A percentile compares a stretch with the other conserved stretches of the same genome.
phyloP scores from a whole-genome alignment of 1,140 invertebrate genomes.

The Dendrolimus kikuchii region DNA sequence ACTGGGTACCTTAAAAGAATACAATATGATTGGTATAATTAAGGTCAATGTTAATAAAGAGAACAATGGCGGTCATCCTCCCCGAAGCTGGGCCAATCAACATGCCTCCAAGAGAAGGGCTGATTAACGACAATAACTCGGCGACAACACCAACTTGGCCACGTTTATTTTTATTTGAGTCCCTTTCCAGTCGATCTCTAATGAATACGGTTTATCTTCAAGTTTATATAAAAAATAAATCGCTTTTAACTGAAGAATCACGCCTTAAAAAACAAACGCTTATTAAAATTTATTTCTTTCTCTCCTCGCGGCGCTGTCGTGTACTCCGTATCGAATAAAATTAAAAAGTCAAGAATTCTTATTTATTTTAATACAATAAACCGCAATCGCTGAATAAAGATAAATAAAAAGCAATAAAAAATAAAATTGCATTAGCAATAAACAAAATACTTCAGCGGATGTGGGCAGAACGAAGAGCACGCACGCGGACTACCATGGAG shows the following conservation, averaged over 20 bases:
- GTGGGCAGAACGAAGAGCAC: constrained; percentile 55
- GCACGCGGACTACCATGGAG: constrained; percentile 49
- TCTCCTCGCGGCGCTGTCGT: constrained; percentile 65
- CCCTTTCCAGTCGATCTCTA: constrained; percentile 69
- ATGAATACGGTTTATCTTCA: constrained; percentile 71
- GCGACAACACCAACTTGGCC: constrained; percentile 58
- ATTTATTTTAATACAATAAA: constrained; percentile 73
- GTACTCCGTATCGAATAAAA: constrained; percentile 67
- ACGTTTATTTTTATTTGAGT: constrained; percentile 65
- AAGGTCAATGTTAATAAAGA: constrained; percentile 41
- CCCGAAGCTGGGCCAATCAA: constrained; percentile 39
- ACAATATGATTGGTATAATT: constrained; percentile 29
- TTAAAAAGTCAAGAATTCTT: constrained; percentile 73
- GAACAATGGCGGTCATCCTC: constrained; percentile 36
- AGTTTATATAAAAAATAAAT: constrained; percentile 72
- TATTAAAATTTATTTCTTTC: constrained; percentile 73
- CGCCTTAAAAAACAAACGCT: constrained; percentile 72
- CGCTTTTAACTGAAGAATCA: constrained; percentile 72
- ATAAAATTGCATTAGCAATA: constrained; percentile 73
- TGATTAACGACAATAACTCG: constrained; percentile 68
- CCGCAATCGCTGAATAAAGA: constrained; percentile 71
- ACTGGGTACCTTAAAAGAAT: constrained; percentile 27
- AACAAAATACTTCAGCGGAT: constrained; percentile 72
- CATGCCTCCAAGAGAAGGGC: constrained; percentile 36
- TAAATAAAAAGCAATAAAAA: constrained; percentile 73